Conservation (phyloP, 2,113 vertebrate genomes). For the Chunga burmeisteri region DNA sequence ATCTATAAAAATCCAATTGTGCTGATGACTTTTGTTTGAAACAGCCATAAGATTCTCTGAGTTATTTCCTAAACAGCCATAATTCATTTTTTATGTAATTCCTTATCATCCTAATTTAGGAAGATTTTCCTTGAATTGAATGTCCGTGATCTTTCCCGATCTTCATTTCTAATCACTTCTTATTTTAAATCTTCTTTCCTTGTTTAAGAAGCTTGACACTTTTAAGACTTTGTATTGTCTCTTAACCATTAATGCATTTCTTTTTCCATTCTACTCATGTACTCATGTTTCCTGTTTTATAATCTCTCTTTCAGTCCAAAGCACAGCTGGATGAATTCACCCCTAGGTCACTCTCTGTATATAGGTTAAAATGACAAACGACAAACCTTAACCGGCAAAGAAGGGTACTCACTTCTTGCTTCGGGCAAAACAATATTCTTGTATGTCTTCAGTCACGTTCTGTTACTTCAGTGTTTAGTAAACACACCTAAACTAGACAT, state of each 20-base stretch:
- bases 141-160: not conserved
- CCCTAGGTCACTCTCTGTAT: not conserved
- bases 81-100: not conserved
- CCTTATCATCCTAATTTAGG: not conserved
- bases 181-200: not conserved
- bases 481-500: not conserved
- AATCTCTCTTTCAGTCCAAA: not conserved
- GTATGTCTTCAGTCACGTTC: not conserved
- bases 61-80: not conserved
- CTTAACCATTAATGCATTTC: not conserved
- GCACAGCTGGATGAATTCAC: not conserved
- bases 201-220: not conserved
- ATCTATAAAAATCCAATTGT: not conserved
- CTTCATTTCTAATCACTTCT: not conserved
- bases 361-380: not conserved
- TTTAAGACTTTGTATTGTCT: not conserved
- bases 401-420: not conserved
- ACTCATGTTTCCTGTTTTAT: not conserved
- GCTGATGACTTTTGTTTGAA: not conserved
- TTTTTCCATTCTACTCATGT: not conserved
- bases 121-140: not conserved
- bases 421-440: not conserved
- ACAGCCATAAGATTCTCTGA: not conserved
- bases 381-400: not conserved
- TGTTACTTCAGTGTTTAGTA: not conserved